Evolutionary conservation across 1,140 invertebrate genomes (phyloP).

Genomic region (Musca domestica): DNA sequence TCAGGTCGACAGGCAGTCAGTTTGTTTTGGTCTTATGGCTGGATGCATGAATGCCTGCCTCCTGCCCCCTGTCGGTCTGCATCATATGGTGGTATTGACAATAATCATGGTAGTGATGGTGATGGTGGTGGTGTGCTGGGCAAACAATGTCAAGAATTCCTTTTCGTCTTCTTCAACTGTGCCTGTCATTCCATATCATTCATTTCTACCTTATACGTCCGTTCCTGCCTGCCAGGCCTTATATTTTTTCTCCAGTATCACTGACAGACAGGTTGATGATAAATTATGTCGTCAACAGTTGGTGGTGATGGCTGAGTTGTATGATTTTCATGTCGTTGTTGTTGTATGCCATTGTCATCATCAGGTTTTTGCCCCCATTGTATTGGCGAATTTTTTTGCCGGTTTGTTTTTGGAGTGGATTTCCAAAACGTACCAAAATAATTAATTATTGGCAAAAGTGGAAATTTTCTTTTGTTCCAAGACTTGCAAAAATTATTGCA

Average conservation of each 20-base stretch:
- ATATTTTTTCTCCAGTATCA: constrained; percentile 10
- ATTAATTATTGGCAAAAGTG: too few species aligned
- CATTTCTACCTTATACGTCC: too few species aligned
- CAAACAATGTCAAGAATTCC: constrained; percentile 2
- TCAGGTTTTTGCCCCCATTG: too few species aligned
- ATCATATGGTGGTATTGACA: not conserved
- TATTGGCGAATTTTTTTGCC: too few species aligned
- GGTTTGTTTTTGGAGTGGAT: too few species aligned
- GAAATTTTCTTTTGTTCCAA: too few species aligned
- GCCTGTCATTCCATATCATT: too few species aligned
- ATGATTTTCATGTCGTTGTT: too few species aligned
- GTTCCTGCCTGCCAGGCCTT: not conserved
- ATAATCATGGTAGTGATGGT: constrained; percentile 21
- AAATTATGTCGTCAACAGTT: constrained; percentile 51
- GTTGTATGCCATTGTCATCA: too few species aligned
- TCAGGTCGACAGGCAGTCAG: constrained; percentile 22
- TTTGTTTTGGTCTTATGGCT: not conserved
- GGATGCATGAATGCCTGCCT: not conserved
- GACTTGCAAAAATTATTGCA: too few species aligned
- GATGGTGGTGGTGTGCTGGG: not conserved
- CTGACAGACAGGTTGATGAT: constrained; percentile 54
- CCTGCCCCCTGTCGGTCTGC: not conserved
- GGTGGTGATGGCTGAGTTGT: constrained; percentile 5
- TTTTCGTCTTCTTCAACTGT: too few species aligned
- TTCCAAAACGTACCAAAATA: too few species aligned